Percentiles rank a stretch among this genome's conserved stretches.
These are phyloP conservation scores for Apoda limacodes DNA, from an alignment of 2,888 invertebrate species.

Conservation along the genomic window DNA sequence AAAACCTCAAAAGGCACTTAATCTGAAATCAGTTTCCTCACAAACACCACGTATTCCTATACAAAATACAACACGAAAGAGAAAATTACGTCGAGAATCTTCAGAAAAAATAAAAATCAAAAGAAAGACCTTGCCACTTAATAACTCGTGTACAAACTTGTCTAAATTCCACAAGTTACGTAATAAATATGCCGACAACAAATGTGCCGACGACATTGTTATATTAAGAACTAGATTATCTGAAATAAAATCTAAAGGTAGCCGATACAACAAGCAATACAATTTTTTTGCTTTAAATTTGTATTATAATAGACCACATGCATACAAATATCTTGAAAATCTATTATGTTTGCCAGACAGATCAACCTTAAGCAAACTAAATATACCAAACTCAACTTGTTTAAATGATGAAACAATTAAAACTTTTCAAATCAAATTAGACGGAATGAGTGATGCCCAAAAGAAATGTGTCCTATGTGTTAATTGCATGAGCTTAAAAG, in stretches of 20 bases:
- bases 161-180: no score
- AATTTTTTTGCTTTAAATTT: constrained; percentile 11
- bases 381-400: constrained; percentile 2
- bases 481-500: constrained; percentile 9
- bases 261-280: constrained; percentile 7
- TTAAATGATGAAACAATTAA: constrained; percentile 1
- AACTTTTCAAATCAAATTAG: constrained; percentile 1
- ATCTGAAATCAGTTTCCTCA: no score
- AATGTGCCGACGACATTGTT: no score
- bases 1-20: not conserved
- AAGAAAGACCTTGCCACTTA: no score
- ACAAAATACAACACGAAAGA: not conserved
- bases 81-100: no score
- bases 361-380: constrained; percentile 4
- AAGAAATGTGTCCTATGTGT: constrained; percentile 7
- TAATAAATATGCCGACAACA: no score
- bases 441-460: constrained; percentile 3
- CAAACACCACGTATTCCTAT: no score
- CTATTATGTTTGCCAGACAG: constrained; percentile 6
- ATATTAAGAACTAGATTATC: no score
- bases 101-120: no score
- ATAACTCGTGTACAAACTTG: no score
- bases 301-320: constrained; percentile 11
- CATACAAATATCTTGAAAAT: constrained; percentile 8
- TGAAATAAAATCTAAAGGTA: constrained; percentile 1